Evolutionary conservation across 2,888 invertebrate genomes (phyloP).

Genomic region (Sicus ferrugineus): DNA sequence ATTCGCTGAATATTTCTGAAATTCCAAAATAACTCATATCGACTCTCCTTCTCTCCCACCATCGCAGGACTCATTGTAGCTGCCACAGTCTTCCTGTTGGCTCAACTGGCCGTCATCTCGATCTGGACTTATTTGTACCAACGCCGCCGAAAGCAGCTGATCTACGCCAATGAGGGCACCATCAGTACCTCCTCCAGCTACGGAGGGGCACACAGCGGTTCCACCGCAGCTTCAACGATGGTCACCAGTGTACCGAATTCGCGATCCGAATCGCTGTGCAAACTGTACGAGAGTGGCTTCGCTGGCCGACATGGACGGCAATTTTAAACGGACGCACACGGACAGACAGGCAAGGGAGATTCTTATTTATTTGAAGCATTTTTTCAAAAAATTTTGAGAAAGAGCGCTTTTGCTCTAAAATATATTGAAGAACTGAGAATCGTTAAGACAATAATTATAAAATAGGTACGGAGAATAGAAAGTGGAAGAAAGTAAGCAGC

Average conservation of each 20-base stretch:
- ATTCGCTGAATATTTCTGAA: too few relatives aligned
- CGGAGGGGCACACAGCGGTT: conserved; percentile 43
- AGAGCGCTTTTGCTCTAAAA: neutral
- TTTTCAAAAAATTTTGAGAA: neutral
- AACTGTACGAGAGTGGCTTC: conserved; percentile 85
- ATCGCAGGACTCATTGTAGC: conserved; percentile 80
- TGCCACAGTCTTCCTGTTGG: conserved; percentile 84
- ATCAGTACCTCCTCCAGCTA: conserved; percentile 47
- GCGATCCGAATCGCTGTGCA: conserved; percentile 79
- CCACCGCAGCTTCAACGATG: conserved; percentile 53
- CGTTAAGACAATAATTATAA: conserved; percentile 25
- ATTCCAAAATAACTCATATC: too few relatives aligned
- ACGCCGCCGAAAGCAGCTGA: conserved; percentile 69
- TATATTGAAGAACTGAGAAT: conserved; percentile 24
- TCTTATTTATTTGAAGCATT: too few relatives aligned
- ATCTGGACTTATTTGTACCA: conserved; percentile 91
- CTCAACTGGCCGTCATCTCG: conserved; percentile 85
- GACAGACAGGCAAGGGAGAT: conserved; percentile 1
- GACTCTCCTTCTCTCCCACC: neutral
- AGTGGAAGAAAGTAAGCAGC: conserved; percentile 17
- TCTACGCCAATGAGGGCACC: conserved; percentile 49
- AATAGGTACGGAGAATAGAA: conserved; percentile 12
- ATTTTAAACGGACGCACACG: conserved; percentile 45
- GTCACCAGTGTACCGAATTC: conserved; percentile 67
- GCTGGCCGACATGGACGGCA: conserved; percentile 67